Evolutionary conservation across 1,140 invertebrate genomes (phyloP), one percentile per base, ranked within the genome.

Genomic region (Lucilia cuprina): DNA sequence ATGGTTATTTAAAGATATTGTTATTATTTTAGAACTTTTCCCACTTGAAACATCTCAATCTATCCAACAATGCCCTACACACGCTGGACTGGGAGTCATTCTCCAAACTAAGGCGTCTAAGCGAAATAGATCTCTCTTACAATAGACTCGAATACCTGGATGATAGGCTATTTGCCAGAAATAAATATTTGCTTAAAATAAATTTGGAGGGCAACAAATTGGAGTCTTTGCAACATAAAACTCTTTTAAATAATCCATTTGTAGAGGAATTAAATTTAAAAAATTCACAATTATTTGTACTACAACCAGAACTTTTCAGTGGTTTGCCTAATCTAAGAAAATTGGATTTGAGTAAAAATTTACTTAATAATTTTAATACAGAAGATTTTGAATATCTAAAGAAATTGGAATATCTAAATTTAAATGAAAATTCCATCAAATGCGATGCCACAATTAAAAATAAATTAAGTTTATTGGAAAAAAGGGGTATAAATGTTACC

Each of bases 81-180:
- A 89, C 86, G 0, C 70, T 91, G 8, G 87, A 90, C 13, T 84
- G 87, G 17, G 87, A 90, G 84, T 87, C 88, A 10, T 91, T 91
- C 85, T 47, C 55, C 0, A 65, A 86, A 49, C n/a, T 91, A 60
- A 82, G 74, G 5, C 85, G 85, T 5, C 83, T 91, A 13, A 85
- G 86, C 5, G 85, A 86, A 2, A 25, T 91, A 35, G 89, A 90
- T 85, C 86, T 91, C 13, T 90, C 90, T 8, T 86, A 89, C 55
- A 91, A 91, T 85, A 88, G 90, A 14, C 47, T 91, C 55, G 90
- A 91, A 83, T 86, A 87, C 41, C 49, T 91, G 7, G 90, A 91
- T 74, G 87, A 87, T 21, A 85, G 89, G 65, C 78, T 91, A 19
- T 86, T 91, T 74, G 89, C 90, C 47, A 60, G 86, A 0, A 90